These are phyloP conservation scores for Cheilosia pagana DNA, from an alignment of 2,888 invertebrate genomes.

Conservation along the genomic window DNA sequence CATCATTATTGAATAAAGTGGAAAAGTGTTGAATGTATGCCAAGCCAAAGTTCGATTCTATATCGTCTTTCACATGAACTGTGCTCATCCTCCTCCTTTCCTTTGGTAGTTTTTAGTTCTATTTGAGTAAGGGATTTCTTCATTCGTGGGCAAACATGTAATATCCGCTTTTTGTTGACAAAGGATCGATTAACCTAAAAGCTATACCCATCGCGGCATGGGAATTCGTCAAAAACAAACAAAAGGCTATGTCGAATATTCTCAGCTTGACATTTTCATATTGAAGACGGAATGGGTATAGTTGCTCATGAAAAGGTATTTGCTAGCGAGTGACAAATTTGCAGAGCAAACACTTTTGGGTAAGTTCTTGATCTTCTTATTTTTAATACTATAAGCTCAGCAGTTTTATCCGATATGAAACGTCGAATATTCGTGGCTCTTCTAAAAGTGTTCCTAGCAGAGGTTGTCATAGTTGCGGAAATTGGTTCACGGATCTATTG, in stretches of 20 bases:
- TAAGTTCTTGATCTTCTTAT: too few relatives aligned
- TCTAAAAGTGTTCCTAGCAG: too few relatives aligned
- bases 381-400: too few relatives aligned
- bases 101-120: constrained; percentile 36
- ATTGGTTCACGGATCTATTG: too few relatives aligned
- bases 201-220: constrained; percentile 7
- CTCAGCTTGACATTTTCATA: constrained; percentile 21
- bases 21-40: constrained; percentile 54
- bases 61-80: constrained; percentile 5
- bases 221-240: constrained; percentile 39
- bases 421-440: too few relatives aligned
- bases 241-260: constrained; percentile 16
- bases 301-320: too few relatives aligned
- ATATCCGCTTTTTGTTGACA: constrained; percentile 64
- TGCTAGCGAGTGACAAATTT: too few relatives aligned
- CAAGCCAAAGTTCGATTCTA: constrained; percentile 28
- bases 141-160: constrained; percentile 53
- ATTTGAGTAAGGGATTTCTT: constrained; percentile 48
- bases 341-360: too few relatives aligned
- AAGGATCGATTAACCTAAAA: constrained; percentile 69
- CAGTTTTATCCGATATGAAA: too few relatives aligned
- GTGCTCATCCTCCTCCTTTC: background rate
- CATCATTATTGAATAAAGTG: constrained; percentile 65
- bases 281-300: background rate
- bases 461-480: too few relatives aligned